Evolutionary conservation across 2,888 invertebrate genomes (phyloP).

Genomic region (Unio pictorum): DNA sequence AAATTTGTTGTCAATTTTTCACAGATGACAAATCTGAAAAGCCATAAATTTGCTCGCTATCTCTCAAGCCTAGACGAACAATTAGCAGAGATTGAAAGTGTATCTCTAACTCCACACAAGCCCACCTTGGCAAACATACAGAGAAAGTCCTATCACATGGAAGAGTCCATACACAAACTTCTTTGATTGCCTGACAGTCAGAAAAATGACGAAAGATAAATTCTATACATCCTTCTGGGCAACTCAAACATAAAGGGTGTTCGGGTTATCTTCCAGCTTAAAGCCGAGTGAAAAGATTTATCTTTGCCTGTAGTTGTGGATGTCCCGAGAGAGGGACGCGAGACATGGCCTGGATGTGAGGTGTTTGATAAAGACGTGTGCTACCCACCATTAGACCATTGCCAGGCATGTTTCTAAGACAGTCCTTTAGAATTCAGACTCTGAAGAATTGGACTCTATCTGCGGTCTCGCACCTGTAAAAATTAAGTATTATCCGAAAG

Average conservation of each 20-base stretch:
- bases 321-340: too few species aligned
- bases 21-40: constrained; percentile 3
- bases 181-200: constrained; percentile 30
- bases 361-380: too few species aligned
- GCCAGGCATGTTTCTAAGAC: too few species aligned
- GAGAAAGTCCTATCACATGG: constrained; percentile 26
- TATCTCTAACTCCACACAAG: constrained; percentile 9
- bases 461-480: too few species aligned
- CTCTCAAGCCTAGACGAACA: too few species aligned
- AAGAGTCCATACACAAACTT: constrained; percentile 7
- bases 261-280: constrained; percentile 34
- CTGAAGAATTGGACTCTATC: too few species aligned
- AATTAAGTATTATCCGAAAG: too few species aligned
- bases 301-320: constrained; percentile 9
- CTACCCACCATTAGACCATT: too few species aligned
- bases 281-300: constrained; percentile 27
- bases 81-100: constrained; percentile 23
- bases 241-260: constrained; percentile 31
- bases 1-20: constrained; percentile 37
- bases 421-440: too few species aligned
- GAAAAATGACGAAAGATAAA: constrained; percentile 30
- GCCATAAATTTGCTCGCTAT: too few species aligned
- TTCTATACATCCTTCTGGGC: constrained; percentile 28
- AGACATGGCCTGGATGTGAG: too few species aligned
- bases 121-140: constrained; percentile 28